Evolutionary conservation across 2,113 vertebrate species (phyloP).

Genomic region (Ancistrus triradiatus): DNA sequence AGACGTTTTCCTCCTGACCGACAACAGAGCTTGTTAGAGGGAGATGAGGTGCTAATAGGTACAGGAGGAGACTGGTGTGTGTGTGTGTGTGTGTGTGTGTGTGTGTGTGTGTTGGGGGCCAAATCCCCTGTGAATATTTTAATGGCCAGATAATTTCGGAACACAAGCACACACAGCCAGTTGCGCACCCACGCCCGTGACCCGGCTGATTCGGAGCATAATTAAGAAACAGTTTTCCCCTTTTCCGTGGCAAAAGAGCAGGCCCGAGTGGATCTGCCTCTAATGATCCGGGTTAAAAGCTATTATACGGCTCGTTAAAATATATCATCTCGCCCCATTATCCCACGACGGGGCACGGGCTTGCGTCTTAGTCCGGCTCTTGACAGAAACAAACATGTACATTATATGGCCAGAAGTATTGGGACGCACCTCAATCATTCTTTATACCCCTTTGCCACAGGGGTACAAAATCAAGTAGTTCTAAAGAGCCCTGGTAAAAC

Average conservation of each 20-base stretch:
- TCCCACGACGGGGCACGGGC: constrained; percentile 63
- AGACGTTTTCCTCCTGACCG: constrained; percentile 58
- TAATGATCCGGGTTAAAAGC: constrained; percentile 77
- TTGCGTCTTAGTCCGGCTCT: constrained; percentile 33
- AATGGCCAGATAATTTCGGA: constrained; percentile 73
- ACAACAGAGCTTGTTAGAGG: constrained; percentile 75
- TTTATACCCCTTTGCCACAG: too few relatives aligned
- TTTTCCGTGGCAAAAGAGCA: constrained; percentile 72
- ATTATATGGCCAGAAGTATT: too few relatives aligned
- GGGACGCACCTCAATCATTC: too few relatives aligned
- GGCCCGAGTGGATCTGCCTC: constrained; percentile 67
- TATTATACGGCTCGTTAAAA: constrained; percentile 79
- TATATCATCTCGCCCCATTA: constrained; percentile 72
- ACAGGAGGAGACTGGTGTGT: constrained; percentile 33
- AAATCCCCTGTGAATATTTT: constrained; percentile 65
- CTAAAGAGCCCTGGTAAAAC: too few relatives aligned
- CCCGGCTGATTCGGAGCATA: constrained; percentile 67
- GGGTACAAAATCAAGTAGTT: too few relatives aligned
- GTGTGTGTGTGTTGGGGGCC: constrained; percentile 19
- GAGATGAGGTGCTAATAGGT: constrained; percentile 72
- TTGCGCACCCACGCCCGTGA: constrained; percentile 67
- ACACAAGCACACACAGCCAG: constrained; percentile 64
- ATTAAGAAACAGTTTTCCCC: constrained; percentile 72
- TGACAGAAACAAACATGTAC: too few relatives aligned
- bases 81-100: constrained; percentile 15